Conservation (phyloP, 2,888 invertebrate genomes). For the Chrysolina americana region DNA sequence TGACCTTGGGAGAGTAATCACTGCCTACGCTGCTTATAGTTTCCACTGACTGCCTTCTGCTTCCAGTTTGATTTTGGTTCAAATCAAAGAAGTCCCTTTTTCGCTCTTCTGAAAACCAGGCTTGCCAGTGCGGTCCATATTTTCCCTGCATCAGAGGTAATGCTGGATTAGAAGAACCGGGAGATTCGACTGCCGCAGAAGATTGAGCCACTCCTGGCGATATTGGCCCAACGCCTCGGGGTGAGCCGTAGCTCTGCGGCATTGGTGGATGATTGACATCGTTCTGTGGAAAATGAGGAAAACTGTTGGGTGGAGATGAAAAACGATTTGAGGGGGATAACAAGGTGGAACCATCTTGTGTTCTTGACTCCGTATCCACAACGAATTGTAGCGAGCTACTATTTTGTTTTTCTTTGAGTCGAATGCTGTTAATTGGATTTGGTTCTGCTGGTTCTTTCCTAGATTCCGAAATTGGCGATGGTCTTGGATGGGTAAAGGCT, state of each 20-base stretch:
- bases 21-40: constrained; percentile 43
- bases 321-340: not conserved
- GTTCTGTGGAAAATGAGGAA: not conserved
- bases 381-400: not conserved
- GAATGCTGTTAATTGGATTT: not conserved
- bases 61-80: constrained; percentile 8
- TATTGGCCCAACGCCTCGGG: not conserved
- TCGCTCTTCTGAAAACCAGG: constrained; percentile 38
- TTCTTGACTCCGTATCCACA: not conserved
- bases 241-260: not conserved
- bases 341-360: not conserved
- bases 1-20: constrained; percentile 37
- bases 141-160: not conserved
- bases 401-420: not conserved
- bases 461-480: not conserved
- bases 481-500: not conserved
- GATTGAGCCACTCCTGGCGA: not conserved
- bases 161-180: not conserved
- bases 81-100: constrained; percentile 33
- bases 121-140: constrained; percentile 35
- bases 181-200: not conserved
- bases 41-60: constrained; percentile 43
- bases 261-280: not conserved
- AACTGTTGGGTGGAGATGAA: not conserved
- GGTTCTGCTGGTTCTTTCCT: not conserved